Evolutionary conservation across 2,797 vertebrate genomes (phyloP), one percentile per base, ranked within the genome.

Genomic region (Macropus fuliginosus): DNA sequence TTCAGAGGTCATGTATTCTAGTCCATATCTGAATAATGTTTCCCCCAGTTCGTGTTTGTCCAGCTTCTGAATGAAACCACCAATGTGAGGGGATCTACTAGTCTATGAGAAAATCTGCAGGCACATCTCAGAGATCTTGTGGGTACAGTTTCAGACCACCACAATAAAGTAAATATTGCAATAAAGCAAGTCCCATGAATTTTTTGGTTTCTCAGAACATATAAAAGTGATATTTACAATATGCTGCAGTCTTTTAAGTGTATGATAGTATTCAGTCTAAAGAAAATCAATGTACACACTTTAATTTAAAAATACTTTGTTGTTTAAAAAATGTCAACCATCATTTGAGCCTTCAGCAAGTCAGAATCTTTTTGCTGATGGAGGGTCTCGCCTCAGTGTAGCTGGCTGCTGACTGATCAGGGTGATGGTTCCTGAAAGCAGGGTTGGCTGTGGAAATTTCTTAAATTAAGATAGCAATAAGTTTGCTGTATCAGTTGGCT

Each of bases 331-430:
- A 40, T 74, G 5, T 18, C 40, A 40, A 24, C 16, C 16, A 74
- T 40, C n/a, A 40, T 24, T 2, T 74, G n/a, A 74, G 16, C 66
- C n/a, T 40, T 74, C 5, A 74, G 16, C 5, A 74, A 74, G 66
- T 74, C n/a, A 9, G 21, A 21, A 21, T 40, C 1, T 40, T 74
- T 40, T 21, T 74, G n/a, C n/a, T 74, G 16, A 16, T 74, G n/a
- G 16, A 2, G 2, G n/a, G 16, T 21, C n/a, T 21, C 2, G 16
- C 16, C 2, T 40, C 6, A 9, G 8, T n/a, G 16, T 40, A 18
- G 34, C 3, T 74, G 34, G 14, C n/a, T 40, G 66, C n/a, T 74
- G 62, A 40, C 62, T 29, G 28, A n/a, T n/a, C 34, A 40, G 62
- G 16, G 34, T 40, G 34, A 21, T 18, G 34, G 16, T 74, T 74